Evolutionary conservation across 1,140 invertebrate species (phyloP).

Genomic region (Oedothorax gibbosus): DNA sequence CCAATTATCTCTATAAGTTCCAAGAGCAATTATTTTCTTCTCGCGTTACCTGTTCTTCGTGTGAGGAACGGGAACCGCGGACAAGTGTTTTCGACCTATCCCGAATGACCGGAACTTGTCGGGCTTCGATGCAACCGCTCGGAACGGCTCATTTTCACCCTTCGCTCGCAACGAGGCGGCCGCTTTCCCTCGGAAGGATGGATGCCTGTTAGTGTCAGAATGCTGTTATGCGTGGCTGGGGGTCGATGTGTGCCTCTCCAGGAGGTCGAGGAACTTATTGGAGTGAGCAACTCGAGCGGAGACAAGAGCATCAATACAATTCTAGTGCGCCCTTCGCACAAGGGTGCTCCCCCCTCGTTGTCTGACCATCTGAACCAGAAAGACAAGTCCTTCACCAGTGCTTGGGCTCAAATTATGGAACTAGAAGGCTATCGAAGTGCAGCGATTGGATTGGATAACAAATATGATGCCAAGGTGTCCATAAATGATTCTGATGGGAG

Average conservation of each 20-base stretch:
- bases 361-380: constrained; percentile 21
- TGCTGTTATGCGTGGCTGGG: constrained; percentile 53
- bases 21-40: too few relatives aligned
- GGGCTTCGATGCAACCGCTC: neutral
- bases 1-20: too few relatives aligned
- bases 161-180: neutral
- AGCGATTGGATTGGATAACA: constrained; percentile 47
- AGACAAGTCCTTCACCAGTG: constrained; percentile 44
- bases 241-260: constrained; percentile 27
- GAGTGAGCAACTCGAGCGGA: constrained; percentile 44
- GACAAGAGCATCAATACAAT: constrained; percentile 47
- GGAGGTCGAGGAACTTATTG: constrained; percentile 39
- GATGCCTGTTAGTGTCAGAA: constrained; percentile 38
- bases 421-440: constrained; percentile 55
- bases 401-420: constrained; percentile 59
- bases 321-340: constrained; percentile 20
- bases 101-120: neutral
- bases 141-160: neutral
- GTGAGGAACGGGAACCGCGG: too few relatives aligned
- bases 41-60: too few relatives aligned
- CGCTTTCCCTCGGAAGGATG: neutral
- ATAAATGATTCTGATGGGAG: constrained; percentile 23
- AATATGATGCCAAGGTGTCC: neutral
- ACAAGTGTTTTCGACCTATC: too few relatives aligned
- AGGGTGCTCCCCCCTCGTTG: constrained; percentile 12